Conservation (phyloP, 2,113 vertebrate species). For the Percina caprodes region DNA sequence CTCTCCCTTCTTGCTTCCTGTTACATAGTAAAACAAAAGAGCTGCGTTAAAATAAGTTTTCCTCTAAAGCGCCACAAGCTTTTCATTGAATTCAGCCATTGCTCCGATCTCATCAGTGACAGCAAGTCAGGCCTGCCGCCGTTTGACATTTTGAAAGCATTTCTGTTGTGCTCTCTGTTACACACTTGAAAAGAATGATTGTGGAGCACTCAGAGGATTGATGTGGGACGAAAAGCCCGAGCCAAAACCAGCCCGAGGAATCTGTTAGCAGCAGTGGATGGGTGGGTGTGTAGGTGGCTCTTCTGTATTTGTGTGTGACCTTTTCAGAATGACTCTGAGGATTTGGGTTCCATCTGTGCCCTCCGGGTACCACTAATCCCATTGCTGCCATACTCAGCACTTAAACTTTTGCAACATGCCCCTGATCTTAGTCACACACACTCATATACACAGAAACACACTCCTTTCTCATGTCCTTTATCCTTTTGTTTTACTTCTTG, state of each 20-base stretch:
- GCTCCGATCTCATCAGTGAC: conserved; percentile 47
- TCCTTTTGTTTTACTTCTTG: conserved; percentile 29
- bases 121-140: conserved; percentile 27
- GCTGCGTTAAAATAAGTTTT: conserved; percentile 53
- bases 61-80: conserved; percentile 17
- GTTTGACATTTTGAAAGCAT: conserved; percentile 68
- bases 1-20: conserved; percentile 19
- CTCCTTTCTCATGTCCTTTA: conserved; percentile 11
- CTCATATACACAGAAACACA: conserved; percentile 6
- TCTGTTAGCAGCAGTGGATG: conserved; percentile 38
- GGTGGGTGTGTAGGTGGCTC: conserved; percentile 48
- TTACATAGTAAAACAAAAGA: conserved; percentile 65
- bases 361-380: conserved; percentile 76
- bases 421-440: conserved; percentile 34
- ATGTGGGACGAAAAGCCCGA: conserved; percentile 54
- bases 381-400: conserved; percentile 69
- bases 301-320: conserved; percentile 74
- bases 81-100: conserved; percentile 45
- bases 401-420: conserved; percentile 59
- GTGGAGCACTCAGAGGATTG: conserved; percentile 55
- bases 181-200: conserved; percentile 54
- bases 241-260: conserved; percentile 36
- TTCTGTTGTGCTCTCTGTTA: conserved; percentile 38
- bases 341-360: conserved; percentile 79
- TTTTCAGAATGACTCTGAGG: conserved; percentile 68